phyloP scores from a whole-genome alignment of 2,888 invertebrate species.

The Ethmia dodecea region DNA sequence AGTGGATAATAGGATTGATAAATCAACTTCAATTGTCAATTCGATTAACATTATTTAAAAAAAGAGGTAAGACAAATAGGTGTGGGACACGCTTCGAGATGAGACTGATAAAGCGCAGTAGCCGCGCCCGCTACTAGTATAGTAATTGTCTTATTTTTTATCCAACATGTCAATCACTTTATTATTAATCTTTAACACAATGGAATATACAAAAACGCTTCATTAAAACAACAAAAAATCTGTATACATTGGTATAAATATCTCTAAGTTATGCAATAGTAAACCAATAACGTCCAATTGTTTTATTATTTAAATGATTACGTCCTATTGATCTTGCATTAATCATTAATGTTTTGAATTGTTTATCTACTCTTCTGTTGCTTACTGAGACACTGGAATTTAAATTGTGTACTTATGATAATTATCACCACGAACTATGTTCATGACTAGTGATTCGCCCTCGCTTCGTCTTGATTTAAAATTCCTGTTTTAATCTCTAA shows the following conservation, averaged over 20 bases:
- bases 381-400: background rate
- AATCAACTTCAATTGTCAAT: too few relatives aligned
- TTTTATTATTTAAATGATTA: slow-evolving; percentile 35
- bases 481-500: too few relatives aligned
- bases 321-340: slow-evolving; percentile 33
- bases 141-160: slow-evolving; percentile 48
- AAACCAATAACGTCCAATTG: slow-evolving; percentile 31
- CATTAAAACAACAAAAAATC: slow-evolving; percentile 22
- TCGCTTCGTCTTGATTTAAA: too few relatives aligned
- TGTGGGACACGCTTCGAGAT: slow-evolving; percentile 20
- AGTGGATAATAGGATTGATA: too few relatives aligned
- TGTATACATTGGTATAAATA: slow-evolving; percentile 15
- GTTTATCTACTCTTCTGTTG: background rate
- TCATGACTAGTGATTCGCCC: too few relatives aligned
- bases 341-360: too few relatives aligned
- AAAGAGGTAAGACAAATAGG: too few relatives aligned
- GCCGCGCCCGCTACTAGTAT: slow-evolving; percentile 35
- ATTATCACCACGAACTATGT: too few relatives aligned
- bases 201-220: slow-evolving; percentile 43
- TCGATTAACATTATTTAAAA: too few relatives aligned
- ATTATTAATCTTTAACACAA: slow-evolving; percentile 52
- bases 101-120: slow-evolving; percentile 26
- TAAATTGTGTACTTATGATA: too few relatives aligned
- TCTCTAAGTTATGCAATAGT: slow-evolving; percentile 32
- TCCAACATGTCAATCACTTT: slow-evolving; percentile 42